phyloP scores from a whole-genome alignment of 2,888 invertebrate species.

The Eupithecia exiguata region DNA sequence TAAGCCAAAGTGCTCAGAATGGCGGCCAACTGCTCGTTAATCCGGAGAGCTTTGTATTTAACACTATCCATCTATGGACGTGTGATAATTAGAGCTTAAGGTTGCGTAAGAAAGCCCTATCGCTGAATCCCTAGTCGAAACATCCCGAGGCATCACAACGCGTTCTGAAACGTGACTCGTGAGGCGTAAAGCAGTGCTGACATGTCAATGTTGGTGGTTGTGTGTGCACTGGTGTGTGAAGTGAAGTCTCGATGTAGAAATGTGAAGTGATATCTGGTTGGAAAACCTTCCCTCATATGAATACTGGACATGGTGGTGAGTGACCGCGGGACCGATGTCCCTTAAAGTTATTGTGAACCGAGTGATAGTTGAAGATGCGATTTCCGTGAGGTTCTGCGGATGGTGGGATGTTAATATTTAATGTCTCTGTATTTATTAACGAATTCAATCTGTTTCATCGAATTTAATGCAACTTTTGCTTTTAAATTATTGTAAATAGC shows the following conservation, averaged over 20 bases:
- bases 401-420: slow-evolving; percentile 24
- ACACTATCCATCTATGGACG: not conserved
- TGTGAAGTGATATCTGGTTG: slow-evolving; percentile 2
- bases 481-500: slow-evolving; percentile 2
- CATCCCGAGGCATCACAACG: not conserved
- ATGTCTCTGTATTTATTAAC: slow-evolving; percentile 7
- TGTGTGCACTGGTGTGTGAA: not conserved
- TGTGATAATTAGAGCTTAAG: not conserved
- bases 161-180: not conserved
- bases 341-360: not conserved
- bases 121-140: not conserved
- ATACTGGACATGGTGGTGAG: not conserved
- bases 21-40: not conserved
- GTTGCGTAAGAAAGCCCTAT: not conserved
- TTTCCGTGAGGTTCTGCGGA: slow-evolving; percentile 25
- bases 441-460: not conserved
- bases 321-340: not conserved
- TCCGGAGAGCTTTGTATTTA: not conserved
- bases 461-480: not conserved
- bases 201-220: not conserved
- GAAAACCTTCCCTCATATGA: not conserved
- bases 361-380: slow-evolving; percentile 10
- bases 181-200: not conserved
- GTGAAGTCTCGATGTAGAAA: not conserved
- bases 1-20: not conserved